Percentiles rank a stretch among this genome's conserved stretches.
These are phyloP conservation scores for Phoenicopterus ruber DNA, from an alignment of 2,113 vertebrate genomes.

Conservation along the genomic window DNA sequence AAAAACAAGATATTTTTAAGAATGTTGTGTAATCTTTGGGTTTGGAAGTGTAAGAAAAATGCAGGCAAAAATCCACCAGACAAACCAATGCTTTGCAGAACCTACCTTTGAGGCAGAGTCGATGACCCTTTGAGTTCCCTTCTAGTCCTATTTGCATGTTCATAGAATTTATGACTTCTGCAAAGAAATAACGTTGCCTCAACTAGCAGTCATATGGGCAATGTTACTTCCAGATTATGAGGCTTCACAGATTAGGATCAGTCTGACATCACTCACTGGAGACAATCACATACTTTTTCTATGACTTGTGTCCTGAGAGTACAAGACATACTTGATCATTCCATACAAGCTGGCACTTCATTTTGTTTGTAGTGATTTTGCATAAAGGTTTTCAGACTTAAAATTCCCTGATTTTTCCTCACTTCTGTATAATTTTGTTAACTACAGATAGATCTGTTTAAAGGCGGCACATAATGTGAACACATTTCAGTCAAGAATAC, in stretches of 20 bases:
- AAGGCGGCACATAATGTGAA: background rate
- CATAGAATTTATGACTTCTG: background rate
- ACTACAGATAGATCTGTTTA: background rate
- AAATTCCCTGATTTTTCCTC: background rate
- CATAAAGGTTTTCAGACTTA: background rate
- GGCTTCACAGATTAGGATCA: background rate
- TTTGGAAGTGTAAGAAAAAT: background rate
- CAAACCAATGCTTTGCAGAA: background rate
- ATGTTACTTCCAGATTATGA: background rate
- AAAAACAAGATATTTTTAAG: background rate
- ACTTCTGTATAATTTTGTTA: background rate
- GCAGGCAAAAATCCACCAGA: background rate
- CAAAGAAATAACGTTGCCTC: background rate
- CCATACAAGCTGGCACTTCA: background rate
- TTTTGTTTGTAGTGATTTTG: background rate
- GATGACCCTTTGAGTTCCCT: background rate
- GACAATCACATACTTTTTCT: background rate
- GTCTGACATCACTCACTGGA: background rate
- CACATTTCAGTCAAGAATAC: background rate
- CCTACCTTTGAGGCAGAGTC: background rate
- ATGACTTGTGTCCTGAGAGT: background rate
- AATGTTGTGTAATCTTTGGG: background rate
- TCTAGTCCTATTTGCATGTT: background rate
- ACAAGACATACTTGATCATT: background rate
- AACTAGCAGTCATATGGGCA: background rate